phyloP scores from a whole-genome alignment of 2,797 vertebrate species.

The Odontamblyopus rebecca region DNA sequence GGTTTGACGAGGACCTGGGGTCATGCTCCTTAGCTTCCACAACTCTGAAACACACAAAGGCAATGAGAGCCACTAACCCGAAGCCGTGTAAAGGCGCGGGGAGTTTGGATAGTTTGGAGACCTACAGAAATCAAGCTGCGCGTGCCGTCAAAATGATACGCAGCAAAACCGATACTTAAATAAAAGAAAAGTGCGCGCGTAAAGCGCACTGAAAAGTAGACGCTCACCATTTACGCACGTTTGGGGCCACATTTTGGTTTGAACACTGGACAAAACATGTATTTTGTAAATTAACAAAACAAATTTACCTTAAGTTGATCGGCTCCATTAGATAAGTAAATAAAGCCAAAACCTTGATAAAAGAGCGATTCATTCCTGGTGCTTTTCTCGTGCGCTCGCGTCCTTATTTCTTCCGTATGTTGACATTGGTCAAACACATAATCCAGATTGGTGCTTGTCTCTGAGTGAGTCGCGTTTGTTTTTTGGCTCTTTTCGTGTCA shows the following conservation, averaged over 20 bases:
- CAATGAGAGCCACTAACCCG: constrained; percentile 35
- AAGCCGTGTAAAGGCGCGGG: background rate
- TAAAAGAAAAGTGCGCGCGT: constrained; percentile 6
- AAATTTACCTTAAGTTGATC: constrained; percentile 90
- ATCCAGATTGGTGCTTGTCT: constrained; percentile 61
- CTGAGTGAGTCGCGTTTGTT: constrained; percentile 48
- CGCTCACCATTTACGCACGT: background rate
- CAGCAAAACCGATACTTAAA: background rate
- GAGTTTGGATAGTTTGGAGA: background rate
- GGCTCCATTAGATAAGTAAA: constrained; percentile 90
- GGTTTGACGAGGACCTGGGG: constrained; percentile 87
- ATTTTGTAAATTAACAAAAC: background rate
- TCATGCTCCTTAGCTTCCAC: constrained; percentile 93
- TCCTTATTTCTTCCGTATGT: constrained; percentile 75
- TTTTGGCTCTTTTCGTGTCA: constrained; percentile 57
- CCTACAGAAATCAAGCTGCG: background rate
- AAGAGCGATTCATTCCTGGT: constrained; percentile 93
- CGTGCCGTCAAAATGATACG: background rate
- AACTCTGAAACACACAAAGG: constrained; percentile 76
- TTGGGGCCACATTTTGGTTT: background rate
- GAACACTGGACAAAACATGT: background rate
- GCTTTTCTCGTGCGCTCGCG: constrained; percentile 81
- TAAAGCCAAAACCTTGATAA: constrained; percentile 90
- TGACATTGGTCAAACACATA: constrained; percentile 72
- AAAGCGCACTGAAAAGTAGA: background rate